Evolutionary conservation across 2,113 vertebrate species (phyloP).

Genomic region (Bucco capensis): DNA sequence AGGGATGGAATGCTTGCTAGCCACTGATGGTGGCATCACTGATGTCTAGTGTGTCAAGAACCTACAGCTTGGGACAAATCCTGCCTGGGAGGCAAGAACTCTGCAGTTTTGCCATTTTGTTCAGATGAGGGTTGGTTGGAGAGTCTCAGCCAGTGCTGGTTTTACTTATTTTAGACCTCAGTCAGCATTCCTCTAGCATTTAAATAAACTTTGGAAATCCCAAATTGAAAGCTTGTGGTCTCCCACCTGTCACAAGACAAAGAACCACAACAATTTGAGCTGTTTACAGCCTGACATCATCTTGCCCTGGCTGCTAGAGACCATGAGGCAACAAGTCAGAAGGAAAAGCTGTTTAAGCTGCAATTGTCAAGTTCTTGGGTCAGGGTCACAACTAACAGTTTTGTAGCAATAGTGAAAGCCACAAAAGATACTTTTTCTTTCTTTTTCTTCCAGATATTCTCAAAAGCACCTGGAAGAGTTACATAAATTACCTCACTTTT

Average conservation of each 20-base stretch:
- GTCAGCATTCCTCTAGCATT: neutral
- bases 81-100: neutral
- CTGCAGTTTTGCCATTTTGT: neutral
- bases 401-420: neutral
- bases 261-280: neutral
- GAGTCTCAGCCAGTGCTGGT: neutral
- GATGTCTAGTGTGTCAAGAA: neutral
- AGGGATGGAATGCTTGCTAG: neutral
- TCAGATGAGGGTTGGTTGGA: neutral
- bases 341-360: neutral
- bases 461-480: conserved; percentile 4
- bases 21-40: neutral
- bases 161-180: neutral
- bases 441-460: neutral
- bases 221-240: neutral
- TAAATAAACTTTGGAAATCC: conserved; percentile 7
- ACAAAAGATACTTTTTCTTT: neutral
- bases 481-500: conserved; percentile 28
- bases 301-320: neutral
- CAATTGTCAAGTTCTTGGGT: conserved; percentile 31
- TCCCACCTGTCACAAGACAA: neutral
- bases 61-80: neutral
- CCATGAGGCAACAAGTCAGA: neutral
- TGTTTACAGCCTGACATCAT: neutral
- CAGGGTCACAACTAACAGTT: neutral